Evolutionary conservation across 2,888 invertebrate genomes (phyloP).

Genomic region (Stenchaetothrips biformis): DNA sequence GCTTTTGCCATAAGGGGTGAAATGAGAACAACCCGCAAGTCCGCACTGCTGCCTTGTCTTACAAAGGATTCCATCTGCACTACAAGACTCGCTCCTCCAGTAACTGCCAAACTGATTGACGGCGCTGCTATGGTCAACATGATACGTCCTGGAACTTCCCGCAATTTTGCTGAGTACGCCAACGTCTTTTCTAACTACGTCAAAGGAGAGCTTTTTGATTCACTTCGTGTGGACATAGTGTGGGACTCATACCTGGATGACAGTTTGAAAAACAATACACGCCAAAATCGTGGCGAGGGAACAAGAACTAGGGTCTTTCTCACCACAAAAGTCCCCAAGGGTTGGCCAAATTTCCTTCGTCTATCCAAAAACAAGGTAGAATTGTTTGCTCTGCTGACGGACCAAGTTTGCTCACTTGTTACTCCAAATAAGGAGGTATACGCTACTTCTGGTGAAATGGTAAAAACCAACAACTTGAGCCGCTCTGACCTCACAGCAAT

Average conservation of each 20-base stretch:
- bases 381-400: too few species aligned
- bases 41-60: neutral
- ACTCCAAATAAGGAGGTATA: too few species aligned
- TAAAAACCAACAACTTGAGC: too few species aligned
- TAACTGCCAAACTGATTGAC: neutral
- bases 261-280: neutral
- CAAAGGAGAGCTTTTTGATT: neutral
- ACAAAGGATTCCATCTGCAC: neutral
- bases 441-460: too few species aligned
- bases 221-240: neutral
- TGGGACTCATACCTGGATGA: neutral
- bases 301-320: too few species aligned
- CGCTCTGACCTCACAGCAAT: too few species aligned
- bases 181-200: neutral
- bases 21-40: neutral
- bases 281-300: neutral
- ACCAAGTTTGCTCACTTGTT: too few species aligned
- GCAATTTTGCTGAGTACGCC: neutral
- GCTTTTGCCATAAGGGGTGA: neutral
- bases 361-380: too few species aligned
- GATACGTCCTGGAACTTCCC: too few species aligned
- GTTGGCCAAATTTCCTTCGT: too few species aligned
- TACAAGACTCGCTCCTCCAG: neutral
- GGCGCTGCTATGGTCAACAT: neutral
- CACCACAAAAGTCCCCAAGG: too few species aligned